Base-by-base conservation (phyloP, 2,797 vertebrate species). In the Iguana delicatissima region DNA sequence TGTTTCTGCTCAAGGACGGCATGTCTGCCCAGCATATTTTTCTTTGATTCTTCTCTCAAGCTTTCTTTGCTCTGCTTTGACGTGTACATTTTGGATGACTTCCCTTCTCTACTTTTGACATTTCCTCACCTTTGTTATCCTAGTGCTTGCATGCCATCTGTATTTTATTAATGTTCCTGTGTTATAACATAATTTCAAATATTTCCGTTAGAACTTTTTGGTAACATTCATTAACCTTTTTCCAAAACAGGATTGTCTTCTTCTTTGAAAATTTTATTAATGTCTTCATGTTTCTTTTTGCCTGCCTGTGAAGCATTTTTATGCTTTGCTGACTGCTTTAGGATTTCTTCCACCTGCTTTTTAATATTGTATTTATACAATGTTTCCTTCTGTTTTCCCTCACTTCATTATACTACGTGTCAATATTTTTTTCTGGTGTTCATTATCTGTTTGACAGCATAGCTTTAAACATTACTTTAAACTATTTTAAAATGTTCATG, bases 351-450 rank as follows among this genome's bases (percentile, higher is more conserved):
- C 67, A 16, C 84, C 64, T 59, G 35, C 29, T 86, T 90, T 86
- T 72, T 81, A 18, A 86, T 64, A 24, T 50, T 74, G 29, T 79
- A 29, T 86, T 86, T 82, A 82, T 74, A 38, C 59, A 82, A 29
- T 35, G 22, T 62, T 86, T 86, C 84, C 69, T 76, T 62, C 79
- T 90, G 77, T 74, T 86, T 82, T 74, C 35, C 38, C 22, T 90
- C 89, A 81, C 29, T 62, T 62, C 57, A 18, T 80, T 90, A 89
- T 85, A 46, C 64, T 80, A 80, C 50, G 7, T 85, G 64, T 82
- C 84, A 86, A 24, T 64, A 82, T 52, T 73, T 90, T 86, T 64
- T 35, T 81, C 84, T 10, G 76, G 26, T 90, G 64, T 90, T 86
- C 12, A 80, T 80, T 90, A 35, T 86, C 35, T 32, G 10, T 35